Evolutionary conservation across 1,140 invertebrate genomes (phyloP), one percentile per base, ranked within the genome.

Genomic region (Drosophila pachea): DNA sequence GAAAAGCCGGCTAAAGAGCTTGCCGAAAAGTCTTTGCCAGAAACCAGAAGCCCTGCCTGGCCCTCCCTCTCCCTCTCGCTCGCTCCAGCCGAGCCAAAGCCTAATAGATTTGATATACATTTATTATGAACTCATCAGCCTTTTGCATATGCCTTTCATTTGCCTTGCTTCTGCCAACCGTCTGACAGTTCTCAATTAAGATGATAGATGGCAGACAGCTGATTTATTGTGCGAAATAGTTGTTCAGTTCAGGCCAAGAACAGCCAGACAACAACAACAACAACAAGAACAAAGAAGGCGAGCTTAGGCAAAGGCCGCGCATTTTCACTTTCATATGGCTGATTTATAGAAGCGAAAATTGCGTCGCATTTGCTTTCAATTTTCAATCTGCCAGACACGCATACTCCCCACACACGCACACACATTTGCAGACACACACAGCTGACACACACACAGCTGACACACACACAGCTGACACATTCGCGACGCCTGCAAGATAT

Each of bases 191-290:
- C 59, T 42, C 65, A 72, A 75, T 75, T 79, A 72, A 75, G 70
- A 68, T 78, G 71, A 78, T 78, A 71, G 63, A 78, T 71, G 70
- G 63, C 45, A 47, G 59, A 12, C 9, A 5, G 45, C 55, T 79
- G 73, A 79, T 79, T 78, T 59, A 78, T 79, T 68, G 64, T 75
- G 76, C 63, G 60, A 75, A 79, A 68, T 73, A 38, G 59, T 74
- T 35, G 47, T 67, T 50, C 43, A n/a, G 76, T 71, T 68, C 22
- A 49, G 62, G 59, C 72, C 74, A 77, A 77, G 74, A 76, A 77
- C 68, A 31, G n/a, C 3, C 22, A 3, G 22, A 0, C 32, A 35
- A 7, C 31, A 7, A 12, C 11, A 7, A 14, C 9, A n/a, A 22
- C 35, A 43, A 35, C 33, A 35, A 7, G 11, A 7, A 12, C 11